phyloP scores from a whole-genome alignment of 2,797 vertebrate genomes.

The Petrocephalus sullivani region DNA sequence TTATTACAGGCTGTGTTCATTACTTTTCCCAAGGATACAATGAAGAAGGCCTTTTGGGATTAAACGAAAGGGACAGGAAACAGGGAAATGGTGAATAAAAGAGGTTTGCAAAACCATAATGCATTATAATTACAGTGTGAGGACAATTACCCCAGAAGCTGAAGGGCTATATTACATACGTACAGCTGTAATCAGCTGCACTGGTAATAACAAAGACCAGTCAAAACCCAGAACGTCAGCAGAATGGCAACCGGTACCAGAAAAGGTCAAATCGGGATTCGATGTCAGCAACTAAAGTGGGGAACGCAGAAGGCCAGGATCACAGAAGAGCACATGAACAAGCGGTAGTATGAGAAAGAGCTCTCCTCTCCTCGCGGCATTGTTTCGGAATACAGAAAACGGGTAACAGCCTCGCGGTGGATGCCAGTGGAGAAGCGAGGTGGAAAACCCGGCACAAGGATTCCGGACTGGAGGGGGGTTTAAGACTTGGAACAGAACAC shows the following conservation, averaged over 20 bases:
- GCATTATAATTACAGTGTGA: not conserved
- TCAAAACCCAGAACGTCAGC: not conserved
- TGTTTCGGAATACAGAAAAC: not conserved
- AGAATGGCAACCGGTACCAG: not conserved
- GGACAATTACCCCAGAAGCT: not conserved
- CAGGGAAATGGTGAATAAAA: not conserved
- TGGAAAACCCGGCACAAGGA: not conserved
- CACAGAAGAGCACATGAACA: not conserved
- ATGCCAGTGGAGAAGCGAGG: not conserved
- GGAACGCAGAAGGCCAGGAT: not conserved
- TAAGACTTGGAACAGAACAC: not conserved
- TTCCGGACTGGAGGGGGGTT: not conserved
- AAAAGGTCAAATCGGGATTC: not conserved
- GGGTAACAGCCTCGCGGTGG: not conserved
- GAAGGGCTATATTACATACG: not conserved
- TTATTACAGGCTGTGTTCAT: not conserved
- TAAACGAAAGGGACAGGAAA: not conserved
- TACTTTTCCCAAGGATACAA: not conserved
- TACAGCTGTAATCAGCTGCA: not conserved
- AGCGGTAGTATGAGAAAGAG: not conserved
- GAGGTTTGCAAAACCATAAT: not conserved
- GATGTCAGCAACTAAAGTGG: not conserved
- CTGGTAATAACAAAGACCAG: not conserved
- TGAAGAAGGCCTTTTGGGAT: not conserved
- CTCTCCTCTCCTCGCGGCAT: not conserved